Evolutionary conservation across 2,113 vertebrate genomes (phyloP).

Genomic region (Hemichromis elongatus): DNA sequence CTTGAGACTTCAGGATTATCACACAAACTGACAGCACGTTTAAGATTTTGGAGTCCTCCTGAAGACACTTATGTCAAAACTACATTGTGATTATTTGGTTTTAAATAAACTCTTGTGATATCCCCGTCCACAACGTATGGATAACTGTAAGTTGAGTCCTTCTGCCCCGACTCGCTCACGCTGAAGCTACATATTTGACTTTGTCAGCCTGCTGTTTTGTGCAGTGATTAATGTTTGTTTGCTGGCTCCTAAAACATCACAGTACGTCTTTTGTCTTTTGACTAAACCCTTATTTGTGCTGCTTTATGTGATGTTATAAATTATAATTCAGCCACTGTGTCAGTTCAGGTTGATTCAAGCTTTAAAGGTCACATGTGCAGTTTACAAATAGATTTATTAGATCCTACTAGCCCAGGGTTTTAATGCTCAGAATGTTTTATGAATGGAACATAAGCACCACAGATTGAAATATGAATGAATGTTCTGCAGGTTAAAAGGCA

Average conservation of each 20-base stretch:
- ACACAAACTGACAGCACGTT: neutral
- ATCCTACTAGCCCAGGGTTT: neutral
- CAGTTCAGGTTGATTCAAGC: neutral
- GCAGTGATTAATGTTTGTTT: neutral
- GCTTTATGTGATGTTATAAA: neutral
- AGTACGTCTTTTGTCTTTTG: neutral
- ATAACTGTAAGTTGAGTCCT: neutral
- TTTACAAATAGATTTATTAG: neutral
- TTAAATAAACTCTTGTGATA: neutral
- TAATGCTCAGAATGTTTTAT: neutral
- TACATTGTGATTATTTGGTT: neutral
- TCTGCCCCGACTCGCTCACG: neutral
- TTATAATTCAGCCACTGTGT: neutral
- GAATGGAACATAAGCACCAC: neutral
- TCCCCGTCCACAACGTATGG: neutral
- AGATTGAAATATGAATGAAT: neutral
- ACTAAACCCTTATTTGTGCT: neutral
- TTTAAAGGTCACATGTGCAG: neutral
- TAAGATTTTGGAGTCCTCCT: neutral
- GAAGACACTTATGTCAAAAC: neutral
- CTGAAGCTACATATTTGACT: neutral
- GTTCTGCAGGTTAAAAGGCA: neutral
- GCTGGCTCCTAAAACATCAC: neutral
- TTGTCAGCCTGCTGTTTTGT: neutral
- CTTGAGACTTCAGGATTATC: neutral